Percentiles rank a stretch among this genome's conserved stretches.
These are phyloP conservation scores for Micrastur ruficollis DNA, from an alignment of 2,797 vertebrate genomes.

Conservation along the genomic window DNA sequence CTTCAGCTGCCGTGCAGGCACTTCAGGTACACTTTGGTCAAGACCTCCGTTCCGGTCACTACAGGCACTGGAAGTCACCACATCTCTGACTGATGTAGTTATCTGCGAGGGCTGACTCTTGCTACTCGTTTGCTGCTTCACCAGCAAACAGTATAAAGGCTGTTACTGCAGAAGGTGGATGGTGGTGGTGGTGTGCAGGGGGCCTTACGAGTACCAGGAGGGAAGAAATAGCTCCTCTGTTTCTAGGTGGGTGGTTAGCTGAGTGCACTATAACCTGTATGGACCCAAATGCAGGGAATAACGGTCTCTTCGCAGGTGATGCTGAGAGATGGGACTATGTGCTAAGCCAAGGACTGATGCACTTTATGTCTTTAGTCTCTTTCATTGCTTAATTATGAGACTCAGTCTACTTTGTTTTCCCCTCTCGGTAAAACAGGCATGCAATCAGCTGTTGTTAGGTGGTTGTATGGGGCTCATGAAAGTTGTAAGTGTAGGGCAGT, in stretches of 20 bases:
- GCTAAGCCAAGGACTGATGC: not conserved
- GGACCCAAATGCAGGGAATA: not conserved
- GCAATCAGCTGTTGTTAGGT: not conserved
- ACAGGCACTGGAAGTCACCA: not conserved
- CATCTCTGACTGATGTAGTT: not conserved
- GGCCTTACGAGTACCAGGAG: not conserved
- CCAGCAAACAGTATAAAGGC: not conserved
- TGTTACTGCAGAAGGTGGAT: not conserved
- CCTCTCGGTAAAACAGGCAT: not conserved
- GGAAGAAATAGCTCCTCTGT: not conserved
- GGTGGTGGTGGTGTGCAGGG: not conserved
- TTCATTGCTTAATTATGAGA: not conserved
- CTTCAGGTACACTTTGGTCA: not conserved
- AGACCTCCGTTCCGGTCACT: accelerated
- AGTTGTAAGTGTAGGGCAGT: not conserved
- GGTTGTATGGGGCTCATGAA: not conserved
- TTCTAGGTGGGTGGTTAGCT: not conserved
- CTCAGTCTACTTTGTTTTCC: accelerated
- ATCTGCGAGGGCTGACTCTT: not conserved
- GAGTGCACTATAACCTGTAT: not conserved
- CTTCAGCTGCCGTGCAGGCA: not conserved
- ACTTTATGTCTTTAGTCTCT: not conserved
- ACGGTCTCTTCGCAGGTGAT: not conserved
- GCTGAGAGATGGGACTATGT: not conserved
- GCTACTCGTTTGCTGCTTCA: not conserved